Conservation (phyloP, 1,140 invertebrate genomes). For the Drosophila simulans region DNA sequence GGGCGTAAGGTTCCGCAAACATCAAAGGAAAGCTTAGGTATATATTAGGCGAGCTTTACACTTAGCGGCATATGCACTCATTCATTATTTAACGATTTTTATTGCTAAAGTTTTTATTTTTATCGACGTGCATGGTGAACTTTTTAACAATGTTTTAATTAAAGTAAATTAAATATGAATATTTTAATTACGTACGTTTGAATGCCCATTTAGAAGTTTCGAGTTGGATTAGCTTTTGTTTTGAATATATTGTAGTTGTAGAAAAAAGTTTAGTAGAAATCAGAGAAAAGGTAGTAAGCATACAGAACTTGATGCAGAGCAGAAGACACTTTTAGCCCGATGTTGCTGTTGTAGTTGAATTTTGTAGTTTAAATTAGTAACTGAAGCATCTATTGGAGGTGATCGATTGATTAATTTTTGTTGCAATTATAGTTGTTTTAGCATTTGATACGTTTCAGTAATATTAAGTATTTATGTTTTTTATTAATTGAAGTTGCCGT, state of each 20-base stretch:
- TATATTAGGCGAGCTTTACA: too few relatives aligned
- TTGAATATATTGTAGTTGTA: conserved; percentile 47
- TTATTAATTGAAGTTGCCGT: background rate
- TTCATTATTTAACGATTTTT: background rate
- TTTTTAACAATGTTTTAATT: conserved; percentile 12
- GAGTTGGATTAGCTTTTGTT: conserved; percentile 37
- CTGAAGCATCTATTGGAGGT: conserved; percentile 1
- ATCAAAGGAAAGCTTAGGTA: too few relatives aligned
- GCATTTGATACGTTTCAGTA: background rate
- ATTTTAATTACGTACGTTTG: conserved; percentile 62
- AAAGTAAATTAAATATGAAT: conserved; percentile 25
- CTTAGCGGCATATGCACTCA: too few relatives aligned
- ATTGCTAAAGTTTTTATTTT: conserved; percentile 5
- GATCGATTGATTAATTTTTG: conserved; percentile 7
- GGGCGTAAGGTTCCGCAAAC: too few relatives aligned
- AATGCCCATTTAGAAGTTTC: conserved; percentile 48
- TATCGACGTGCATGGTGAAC: conserved; percentile 27
- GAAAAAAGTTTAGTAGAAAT: conserved; percentile 37
- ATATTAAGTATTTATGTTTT: background rate
- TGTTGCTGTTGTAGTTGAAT: conserved; percentile 31
- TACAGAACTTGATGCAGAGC: conserved; percentile 32
- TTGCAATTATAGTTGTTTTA: conserved; percentile 1
- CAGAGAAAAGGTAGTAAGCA: conserved; percentile 40
- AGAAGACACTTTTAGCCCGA: conserved; percentile 43
- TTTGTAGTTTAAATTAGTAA: conserved; percentile 16